A percentile compares a stretch with the other conserved stretches of the same genome.
phyloP scores from a whole-genome alignment of 2,797 vertebrate genomes.

The Protosalanx chinensis region DNA sequence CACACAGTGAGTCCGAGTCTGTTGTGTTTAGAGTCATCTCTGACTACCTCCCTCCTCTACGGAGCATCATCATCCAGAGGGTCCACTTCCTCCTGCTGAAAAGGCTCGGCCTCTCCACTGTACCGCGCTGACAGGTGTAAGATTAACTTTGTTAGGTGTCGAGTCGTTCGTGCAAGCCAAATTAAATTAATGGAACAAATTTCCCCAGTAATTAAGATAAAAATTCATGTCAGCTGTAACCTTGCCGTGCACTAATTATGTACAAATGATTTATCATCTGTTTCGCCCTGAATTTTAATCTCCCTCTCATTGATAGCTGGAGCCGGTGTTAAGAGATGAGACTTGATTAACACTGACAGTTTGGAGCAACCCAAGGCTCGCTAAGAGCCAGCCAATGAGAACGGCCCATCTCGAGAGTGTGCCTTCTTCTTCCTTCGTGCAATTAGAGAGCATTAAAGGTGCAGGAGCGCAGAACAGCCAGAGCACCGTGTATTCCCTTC shows the following conservation, averaged over 20 bases:
- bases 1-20: too few species aligned
- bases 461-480: slow-evolving; percentile 77
- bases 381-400: slow-evolving; percentile 69
- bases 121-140: slow-evolving; percentile 86
- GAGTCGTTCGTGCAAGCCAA: slow-evolving; percentile 86
- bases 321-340: slow-evolving; percentile 87
- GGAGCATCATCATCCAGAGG: neutral
- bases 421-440: slow-evolving; percentile 67
- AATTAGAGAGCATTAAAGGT: slow-evolving; percentile 78
- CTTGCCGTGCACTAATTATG: slow-evolving; percentile 94
- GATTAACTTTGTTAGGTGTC: slow-evolving; percentile 90
- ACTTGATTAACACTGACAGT: slow-evolving; percentile 90
- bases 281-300: slow-evolving; percentile 87
- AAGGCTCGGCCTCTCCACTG: slow-evolving; percentile 66
- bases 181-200: slow-evolving; percentile 96
- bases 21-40: too few species aligned
- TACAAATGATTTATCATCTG: slow-evolving; percentile 94
- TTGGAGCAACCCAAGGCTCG: slow-evolving; percentile 68
- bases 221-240: slow-evolving; percentile 92
- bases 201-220: slow-evolving; percentile 96
- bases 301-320: slow-evolving; percentile 82
- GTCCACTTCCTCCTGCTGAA: too few species aligned
- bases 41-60: neutral
- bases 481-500: slow-evolving; percentile 4
- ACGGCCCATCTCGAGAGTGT: slow-evolving; percentile 64